Evolutionary conservation across 2,797 vertebrate genomes (phyloP).

Genomic region (Hippocampus kuda): DNA sequence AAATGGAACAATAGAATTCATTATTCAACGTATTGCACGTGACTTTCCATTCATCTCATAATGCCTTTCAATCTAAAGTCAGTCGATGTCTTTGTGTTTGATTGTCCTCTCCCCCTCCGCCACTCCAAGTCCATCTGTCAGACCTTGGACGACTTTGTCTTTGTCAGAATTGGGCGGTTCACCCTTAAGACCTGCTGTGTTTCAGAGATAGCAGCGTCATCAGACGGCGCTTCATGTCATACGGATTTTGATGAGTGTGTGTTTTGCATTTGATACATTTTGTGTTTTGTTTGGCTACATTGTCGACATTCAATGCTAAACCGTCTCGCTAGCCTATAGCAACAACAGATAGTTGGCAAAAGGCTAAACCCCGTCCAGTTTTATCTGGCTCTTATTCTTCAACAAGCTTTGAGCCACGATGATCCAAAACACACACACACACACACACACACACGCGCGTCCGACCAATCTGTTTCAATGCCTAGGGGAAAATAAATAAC

Average conservation of each 20-base stretch:
- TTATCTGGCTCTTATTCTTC: neutral
- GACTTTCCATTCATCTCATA: neutral
- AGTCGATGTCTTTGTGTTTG: neutral
- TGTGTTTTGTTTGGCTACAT: neutral
- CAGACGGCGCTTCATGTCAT: neutral
- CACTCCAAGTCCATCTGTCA: constrained; percentile 2
- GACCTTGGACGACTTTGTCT: neutral
- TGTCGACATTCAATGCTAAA: neutral
- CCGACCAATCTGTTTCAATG: neutral
- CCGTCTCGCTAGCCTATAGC: neutral
- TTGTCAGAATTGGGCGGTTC: neutral
- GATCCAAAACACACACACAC: neutral
- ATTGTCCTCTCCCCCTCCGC: constrained; percentile 1
- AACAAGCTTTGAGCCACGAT: neutral
- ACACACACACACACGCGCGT: neutral
- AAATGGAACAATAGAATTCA: neutral
- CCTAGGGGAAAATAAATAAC: neutral
- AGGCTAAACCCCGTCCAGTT: neutral
- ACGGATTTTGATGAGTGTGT: neutral
- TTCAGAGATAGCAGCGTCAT: neutral
- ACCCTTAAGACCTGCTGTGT: constrained; percentile 2
- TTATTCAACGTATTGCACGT: neutral
- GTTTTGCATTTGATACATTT: neutral
- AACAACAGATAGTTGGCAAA: neutral
- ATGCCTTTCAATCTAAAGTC: neutral